Conservation (phyloP, 2,797 vertebrate genomes). For the Naso thynnoides region DNA sequence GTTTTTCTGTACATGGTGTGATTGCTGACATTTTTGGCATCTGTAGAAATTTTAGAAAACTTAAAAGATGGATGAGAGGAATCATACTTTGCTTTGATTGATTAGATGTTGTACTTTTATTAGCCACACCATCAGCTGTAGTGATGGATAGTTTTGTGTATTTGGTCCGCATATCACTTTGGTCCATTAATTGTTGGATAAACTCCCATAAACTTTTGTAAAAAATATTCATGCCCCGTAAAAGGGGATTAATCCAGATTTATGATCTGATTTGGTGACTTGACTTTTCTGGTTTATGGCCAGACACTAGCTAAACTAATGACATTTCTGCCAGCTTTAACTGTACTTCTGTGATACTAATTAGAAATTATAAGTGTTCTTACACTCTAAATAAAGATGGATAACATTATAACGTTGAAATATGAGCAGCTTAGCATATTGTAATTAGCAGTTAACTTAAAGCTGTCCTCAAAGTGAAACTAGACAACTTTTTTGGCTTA, state of each 20-base stretch:
- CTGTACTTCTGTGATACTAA: background rate
- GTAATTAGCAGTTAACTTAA: background rate
- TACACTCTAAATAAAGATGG: too few relatives aligned
- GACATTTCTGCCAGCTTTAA: background rate
- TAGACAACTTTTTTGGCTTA: too few relatives aligned
- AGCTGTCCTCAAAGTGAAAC: too few relatives aligned
- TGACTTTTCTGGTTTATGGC: background rate
- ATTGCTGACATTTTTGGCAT: slow-evolving; percentile 40
- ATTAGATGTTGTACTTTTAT: background rate
- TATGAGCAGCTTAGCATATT: background rate
- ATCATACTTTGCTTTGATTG: background rate
- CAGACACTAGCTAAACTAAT: background rate
- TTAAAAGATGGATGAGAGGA: slow-evolving; percentile 30
- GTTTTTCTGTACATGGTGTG: slow-evolving; percentile 18
- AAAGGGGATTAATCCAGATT: too few relatives aligned
- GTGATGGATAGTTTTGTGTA: background rate
- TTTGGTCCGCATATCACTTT: slow-evolving; percentile 13
- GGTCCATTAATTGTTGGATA: background rate
- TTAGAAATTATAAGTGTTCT: background rate
- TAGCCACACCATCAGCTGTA: background rate
- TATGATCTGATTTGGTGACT: too few relatives aligned
- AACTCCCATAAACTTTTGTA: background rate
- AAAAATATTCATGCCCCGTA: too few relatives aligned
- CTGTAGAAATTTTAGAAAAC: slow-evolving; percentile 31
- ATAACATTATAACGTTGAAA: background rate